Percentiles rank a stretch among this genome's conserved stretches.
Conservation (phyloP, 1,140 invertebrate genomes). For the Bemisia tabaci region DNA sequence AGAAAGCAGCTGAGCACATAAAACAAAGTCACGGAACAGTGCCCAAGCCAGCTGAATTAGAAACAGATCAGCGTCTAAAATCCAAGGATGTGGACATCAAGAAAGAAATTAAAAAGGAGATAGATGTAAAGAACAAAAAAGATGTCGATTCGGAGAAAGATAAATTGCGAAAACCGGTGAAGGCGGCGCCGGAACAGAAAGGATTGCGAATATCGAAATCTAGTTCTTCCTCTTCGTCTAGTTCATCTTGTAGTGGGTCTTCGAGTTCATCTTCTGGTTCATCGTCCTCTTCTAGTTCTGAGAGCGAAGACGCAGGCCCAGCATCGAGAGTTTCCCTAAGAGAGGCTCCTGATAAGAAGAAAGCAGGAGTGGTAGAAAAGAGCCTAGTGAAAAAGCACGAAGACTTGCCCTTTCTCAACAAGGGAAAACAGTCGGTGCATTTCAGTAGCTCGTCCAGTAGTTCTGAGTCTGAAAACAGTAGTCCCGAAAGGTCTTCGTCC, state of each 20-base stretch:
- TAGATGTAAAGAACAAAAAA: conserved; percentile 16
- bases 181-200: conserved; percentile 17
- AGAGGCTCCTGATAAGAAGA: conserved; percentile 18
- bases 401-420: conserved; percentile 46
- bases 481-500: conserved; percentile 10
- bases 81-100: conserved; percentile 6
- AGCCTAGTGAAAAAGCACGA: conserved; percentile 16
- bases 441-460: conserved; percentile 26
- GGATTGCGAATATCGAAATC: conserved; percentile 21
- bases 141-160: conserved; percentile 14
- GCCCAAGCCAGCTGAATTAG: conserved; percentile 28
- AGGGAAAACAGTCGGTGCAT: conserved; percentile 31
- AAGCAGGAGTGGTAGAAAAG: conserved; percentile 11
- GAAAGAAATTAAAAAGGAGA: conserved; percentile 15
- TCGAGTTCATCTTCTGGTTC: conserved; percentile 30
- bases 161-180: neutral
- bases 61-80: conserved; percentile 23
- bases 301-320: conserved; percentile 33
- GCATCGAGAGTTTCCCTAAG: conserved; percentile 1
- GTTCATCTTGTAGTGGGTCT: conserved; percentile 34
- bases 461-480: conserved; percentile 21
- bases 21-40: conserved; percentile 48
- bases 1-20: conserved; percentile 70
- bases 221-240: conserved; percentile 31
- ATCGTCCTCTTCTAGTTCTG: conserved; percentile 35